Evolutionary conservation across 2,113 vertebrate genomes (phyloP).

Genomic region (Zosterops hypoxanthus): DNA sequence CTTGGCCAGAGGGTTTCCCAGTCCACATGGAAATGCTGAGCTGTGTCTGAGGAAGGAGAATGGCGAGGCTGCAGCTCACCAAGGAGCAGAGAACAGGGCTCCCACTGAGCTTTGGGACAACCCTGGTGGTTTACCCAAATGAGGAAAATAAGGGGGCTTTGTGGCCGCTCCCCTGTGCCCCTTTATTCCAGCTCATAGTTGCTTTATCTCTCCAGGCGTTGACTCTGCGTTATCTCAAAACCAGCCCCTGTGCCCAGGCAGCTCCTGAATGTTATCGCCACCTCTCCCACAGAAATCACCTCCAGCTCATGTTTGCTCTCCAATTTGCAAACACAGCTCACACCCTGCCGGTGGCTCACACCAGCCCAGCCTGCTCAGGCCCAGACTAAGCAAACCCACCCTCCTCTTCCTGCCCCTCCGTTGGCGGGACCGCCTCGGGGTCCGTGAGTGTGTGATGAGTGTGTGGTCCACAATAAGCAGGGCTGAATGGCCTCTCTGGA

Average conservation of each 20-base stretch:
- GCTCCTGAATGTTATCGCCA: constrained; percentile 70
- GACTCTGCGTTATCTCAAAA: constrained; percentile 46
- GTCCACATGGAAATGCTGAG: accelerated
- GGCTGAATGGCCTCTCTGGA: neutral
- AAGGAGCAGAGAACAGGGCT: neutral
- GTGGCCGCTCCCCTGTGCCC: neutral
- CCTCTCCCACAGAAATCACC: constrained; percentile 47
- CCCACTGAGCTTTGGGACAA: neutral
- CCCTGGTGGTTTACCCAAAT: neutral
- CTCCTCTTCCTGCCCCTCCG: neutral
- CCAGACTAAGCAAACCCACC: neutral
- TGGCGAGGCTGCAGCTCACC: neutral
- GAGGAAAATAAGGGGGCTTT: neutral
- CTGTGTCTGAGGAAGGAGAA: neutral
- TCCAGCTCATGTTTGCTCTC: constrained; percentile 44
- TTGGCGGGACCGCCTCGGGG: neutral
- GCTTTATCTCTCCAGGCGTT: constrained; percentile 43
- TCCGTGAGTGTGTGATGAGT: neutral
- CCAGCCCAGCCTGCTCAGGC: constrained; percentile 6
- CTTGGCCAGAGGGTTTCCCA: neutral
- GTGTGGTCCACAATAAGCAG: neutral
- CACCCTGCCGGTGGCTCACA: constrained; percentile 20
- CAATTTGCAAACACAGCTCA: constrained; percentile 63
- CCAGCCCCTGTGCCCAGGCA: neutral
- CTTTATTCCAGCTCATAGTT: constrained; percentile 29